Base-by-base conservation (phyloP, 2,113 vertebrate genomes). In the Pedetes capensis region DNA sequence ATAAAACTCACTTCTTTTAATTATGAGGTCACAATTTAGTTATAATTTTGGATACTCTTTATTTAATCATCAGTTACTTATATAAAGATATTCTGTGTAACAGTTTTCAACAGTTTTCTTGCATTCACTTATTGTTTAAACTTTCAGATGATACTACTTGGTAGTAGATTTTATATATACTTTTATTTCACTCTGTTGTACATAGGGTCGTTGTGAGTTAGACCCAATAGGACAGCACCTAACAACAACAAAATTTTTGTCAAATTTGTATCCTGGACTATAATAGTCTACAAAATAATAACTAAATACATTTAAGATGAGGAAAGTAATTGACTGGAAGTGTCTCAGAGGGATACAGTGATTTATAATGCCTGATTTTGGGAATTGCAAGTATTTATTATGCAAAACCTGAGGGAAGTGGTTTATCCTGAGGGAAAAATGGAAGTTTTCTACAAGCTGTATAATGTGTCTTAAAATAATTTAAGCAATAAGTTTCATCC, bases 391-490 rank as follows among this genome's bases (percentile, higher is more conserved):
- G 82, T 94, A 92, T 93, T 92, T 85, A 86, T 96, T 93, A 94
- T 92, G 78, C 42, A 83, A 96, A 97, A 88, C 44, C 64, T 95
- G 69, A 94, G 66, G 72, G 39, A 96, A 88, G 14, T 93, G 61
- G 87, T 75, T 88, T 97, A 91, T 95, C 93, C 63, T 93, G 61
- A 89, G 49, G 80, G 89, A 32, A 90, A 96, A 92, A 95, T 96
- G 85, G 47, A 51, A 89, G 87, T 90, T 96, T 96, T 90, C 78
- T 93, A 96, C 7, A 85, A 92, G 85, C 69, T 47, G n/a, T 95
- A 96, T 93, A 96, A 97, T 92, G 84, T 91, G 86, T 81, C 90
- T 96, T 95, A 94, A 96, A 96, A 96, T 96, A 97, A 97, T 97
- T 97, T 97, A 97, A 95, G 95, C 95, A 95, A 95, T 97, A 96